phyloP scores from a whole-genome alignment of 2,797 vertebrate species.

The Pipistrellus pygmaeus region DNA sequence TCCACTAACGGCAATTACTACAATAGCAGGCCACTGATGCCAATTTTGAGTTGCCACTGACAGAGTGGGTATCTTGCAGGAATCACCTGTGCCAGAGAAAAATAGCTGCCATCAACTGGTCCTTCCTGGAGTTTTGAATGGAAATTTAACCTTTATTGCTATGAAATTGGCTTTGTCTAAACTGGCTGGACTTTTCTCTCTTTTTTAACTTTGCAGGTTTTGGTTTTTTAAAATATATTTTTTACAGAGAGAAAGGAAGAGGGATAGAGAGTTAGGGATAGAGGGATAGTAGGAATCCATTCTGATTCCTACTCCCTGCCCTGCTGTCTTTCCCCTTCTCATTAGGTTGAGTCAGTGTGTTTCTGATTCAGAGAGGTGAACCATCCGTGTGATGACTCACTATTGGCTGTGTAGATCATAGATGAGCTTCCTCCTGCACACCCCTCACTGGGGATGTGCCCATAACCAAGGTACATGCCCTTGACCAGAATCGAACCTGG shows the following conservation, averaged over 20 bases:
- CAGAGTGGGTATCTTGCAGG: background rate
- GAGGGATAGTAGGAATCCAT: background rate
- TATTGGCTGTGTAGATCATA: background rate
- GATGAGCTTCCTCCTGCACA: no score
- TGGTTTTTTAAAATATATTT: no score
- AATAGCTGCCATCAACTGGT: background rate
- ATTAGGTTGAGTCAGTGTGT: conserved; percentile 52
- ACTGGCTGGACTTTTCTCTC: background rate
- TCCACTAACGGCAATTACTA: conserved; percentile 57
- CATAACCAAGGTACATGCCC: no score
- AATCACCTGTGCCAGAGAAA: background rate
- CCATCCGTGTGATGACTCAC: conserved; percentile 68
- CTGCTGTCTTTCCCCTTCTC: background rate
- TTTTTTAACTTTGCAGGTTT: background rate
- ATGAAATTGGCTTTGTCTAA: conserved; percentile 45
- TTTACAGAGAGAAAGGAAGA: no score
- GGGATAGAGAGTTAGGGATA: no score
- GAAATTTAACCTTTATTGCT: conserved; percentile 60
- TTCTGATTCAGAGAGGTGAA: conserved; percentile 60
- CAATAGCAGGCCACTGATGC: conserved; percentile 47
- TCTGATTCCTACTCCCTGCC: background rate
- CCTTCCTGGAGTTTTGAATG: conserved; percentile 8
- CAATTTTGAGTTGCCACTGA: background rate
- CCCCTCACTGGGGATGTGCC: no score
- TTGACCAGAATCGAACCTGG: no score